Evolutionary conservation across 2,113 vertebrate genomes (phyloP).

Genomic region (Cricetomys ansorgei): DNA sequence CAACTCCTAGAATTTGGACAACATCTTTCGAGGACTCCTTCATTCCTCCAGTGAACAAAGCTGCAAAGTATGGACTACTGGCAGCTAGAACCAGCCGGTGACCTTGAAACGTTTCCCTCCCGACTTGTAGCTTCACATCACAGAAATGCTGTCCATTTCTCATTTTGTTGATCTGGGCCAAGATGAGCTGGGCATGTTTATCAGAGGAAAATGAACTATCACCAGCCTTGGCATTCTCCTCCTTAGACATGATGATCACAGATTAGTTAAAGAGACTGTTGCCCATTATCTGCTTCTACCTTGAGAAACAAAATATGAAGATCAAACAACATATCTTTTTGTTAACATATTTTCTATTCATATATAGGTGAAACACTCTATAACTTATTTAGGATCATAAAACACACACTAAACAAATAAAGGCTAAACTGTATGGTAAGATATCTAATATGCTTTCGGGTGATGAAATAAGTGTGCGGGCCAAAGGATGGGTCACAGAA

Average conservation of each 20-base stretch:
- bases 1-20: slow-evolving; percentile 94
- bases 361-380: neutral
- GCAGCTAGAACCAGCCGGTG: slow-evolving; percentile 96
- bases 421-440: neutral
- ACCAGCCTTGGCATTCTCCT: slow-evolving; percentile 62
- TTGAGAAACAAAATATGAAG: slow-evolving; percentile 75
- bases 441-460: slow-evolving; percentile 44
- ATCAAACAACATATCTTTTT: slow-evolving; percentile 42
- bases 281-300: slow-evolving; percentile 64
- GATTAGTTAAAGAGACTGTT: slow-evolving; percentile 37
- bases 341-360: slow-evolving; percentile 47
- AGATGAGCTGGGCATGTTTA: slow-evolving; percentile 92
- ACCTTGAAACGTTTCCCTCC: slow-evolving; percentile 90
- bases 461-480: neutral
- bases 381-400: slow-evolving; percentile 16
- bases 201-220: slow-evolving; percentile 87
- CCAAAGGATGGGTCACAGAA: slow-evolving; percentile 29
- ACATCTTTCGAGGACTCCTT: slow-evolving; percentile 93
- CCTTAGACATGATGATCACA: slow-evolving; percentile 86
- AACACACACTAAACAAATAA: slow-evolving; percentile 54
- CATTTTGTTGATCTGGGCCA: slow-evolving; percentile 96
- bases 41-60: slow-evolving; percentile 96
- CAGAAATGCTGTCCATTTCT: slow-evolving; percentile 93
- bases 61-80: slow-evolving; percentile 96
- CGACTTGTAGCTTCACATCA: slow-evolving; percentile 94